Conservation (phyloP, 2,888 invertebrate genomes). For the Amorpha juglandis region DNA sequence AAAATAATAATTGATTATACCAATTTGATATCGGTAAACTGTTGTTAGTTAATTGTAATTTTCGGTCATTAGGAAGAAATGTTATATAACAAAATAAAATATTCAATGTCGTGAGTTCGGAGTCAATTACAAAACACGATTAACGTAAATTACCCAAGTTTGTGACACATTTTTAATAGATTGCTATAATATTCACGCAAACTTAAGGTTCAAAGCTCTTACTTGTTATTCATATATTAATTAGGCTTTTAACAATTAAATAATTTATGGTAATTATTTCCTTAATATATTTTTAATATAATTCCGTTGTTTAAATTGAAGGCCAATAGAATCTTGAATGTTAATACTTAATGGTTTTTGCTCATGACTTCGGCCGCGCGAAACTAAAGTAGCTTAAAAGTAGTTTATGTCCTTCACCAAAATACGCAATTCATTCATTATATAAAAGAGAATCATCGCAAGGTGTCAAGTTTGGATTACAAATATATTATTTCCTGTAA, state of each 20-base stretch:
- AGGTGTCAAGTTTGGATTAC: too few species aligned
- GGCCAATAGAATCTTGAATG: not conserved
- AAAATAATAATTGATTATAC: not conserved
- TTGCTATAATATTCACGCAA: not conserved
- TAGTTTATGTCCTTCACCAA: too few species aligned
- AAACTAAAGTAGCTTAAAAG: too few species aligned
- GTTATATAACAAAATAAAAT: slow-evolving; percentile 6
- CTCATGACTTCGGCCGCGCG: too few species aligned
- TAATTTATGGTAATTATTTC: not conserved
- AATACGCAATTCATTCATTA: too few species aligned
- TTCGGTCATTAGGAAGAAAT: not conserved
- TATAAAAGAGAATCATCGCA: too few species aligned
- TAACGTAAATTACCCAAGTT: slow-evolving; percentile 5
- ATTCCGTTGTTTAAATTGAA: not conserved
- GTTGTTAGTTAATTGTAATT: not conserved
- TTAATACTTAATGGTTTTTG: too few species aligned
- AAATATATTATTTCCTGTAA: too few species aligned
- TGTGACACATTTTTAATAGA: not conserved
- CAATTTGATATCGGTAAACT: not conserved
- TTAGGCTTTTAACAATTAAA: not conserved
- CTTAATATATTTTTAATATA: not conserved
- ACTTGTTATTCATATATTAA: not conserved
- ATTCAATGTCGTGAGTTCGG: slow-evolving; percentile 7
- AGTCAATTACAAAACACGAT: not conserved
- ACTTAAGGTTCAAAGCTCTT: not conserved